Base-by-base conservation (phyloP, 2,888 invertebrate genomes). In the Ecdyonurus torrentis region DNA sequence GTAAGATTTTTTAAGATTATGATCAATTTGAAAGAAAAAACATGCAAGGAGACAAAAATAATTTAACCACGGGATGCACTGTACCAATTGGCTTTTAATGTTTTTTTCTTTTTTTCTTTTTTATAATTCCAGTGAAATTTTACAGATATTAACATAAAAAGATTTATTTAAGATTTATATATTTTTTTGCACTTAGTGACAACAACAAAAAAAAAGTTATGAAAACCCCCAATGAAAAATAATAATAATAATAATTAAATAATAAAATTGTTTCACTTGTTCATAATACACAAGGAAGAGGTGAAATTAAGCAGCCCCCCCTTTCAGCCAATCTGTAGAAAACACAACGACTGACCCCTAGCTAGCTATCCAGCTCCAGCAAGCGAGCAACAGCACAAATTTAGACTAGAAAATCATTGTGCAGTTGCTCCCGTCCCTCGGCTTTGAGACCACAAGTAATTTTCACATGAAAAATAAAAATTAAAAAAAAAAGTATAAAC, bases 121-220 rank as follows among this genome's bases (percentile, higher is more conserved):
- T n/a, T n/a, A n/a, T n/a, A 18, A 55, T 55, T 55, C 55, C n/a
- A n/a, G 55, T 55, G 55, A 55, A 55, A 5, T 55, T 55, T 55
- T 55, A 55, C 55, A 55, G 55, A 55, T 55, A 55, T 55, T 55
- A 55, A 55, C 20, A 55, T n/a, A 55, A 18, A 20, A 55, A 55
- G 22, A 55, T 55, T 55, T 18, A 55, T n/a, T 55, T 55, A 55
- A 5, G n/a, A 22, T 55, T 55, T 55, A 10, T 55, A 7, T n/a
- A 5, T 55, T 22, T 20, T 55, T 55, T 55, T 55, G n/a, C 55
- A 55, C 55, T 55, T 55, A 7, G 55, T 55, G 55, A 55, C 55
- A 55, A 55, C 5, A 55, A 55, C n/a, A n/a, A 37, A 37, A 37
- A 37, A 37, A 37, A 37, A 37, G 15, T 5, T 37, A 37, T 37